Conservation (phyloP, 2,888 invertebrate species). For the Cryptophagus acutangulus region DNA sequence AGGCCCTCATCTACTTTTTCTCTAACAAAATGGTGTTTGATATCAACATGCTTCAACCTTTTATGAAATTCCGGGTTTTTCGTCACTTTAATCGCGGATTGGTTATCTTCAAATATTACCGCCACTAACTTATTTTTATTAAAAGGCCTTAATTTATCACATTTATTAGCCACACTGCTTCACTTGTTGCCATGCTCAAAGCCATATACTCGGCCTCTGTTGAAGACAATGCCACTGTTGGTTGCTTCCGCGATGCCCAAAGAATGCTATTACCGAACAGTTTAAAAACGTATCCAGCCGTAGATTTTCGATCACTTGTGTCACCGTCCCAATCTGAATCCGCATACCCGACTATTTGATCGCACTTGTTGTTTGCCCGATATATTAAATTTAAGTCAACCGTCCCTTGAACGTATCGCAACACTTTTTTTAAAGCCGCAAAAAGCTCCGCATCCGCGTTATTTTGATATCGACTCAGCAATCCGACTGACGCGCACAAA, state of each 20-base stretch:
- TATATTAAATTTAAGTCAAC: background rate
- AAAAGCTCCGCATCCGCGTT: background rate
- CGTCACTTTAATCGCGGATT: constrained; percentile 6
- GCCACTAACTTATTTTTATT: background rate
- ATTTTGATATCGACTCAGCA: constrained; percentile 3
- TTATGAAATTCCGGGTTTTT: constrained; percentile 7
- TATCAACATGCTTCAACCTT: constrained; percentile 1
- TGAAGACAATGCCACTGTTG: constrained; percentile 9
- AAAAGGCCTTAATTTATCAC: constrained; percentile 4
- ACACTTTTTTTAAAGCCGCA: background rate
- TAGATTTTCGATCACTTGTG: background rate
- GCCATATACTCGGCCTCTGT: constrained; percentile 10
- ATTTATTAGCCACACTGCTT: constrained; percentile 7
- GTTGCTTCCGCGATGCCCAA: constrained; percentile 7
- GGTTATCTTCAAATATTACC: constrained; percentile 6
- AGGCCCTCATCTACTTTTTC: background rate
- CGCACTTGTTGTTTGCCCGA: background rate
- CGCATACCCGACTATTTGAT: background rate
- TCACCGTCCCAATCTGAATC: background rate
- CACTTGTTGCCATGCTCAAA: background rate
- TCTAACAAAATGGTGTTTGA: background rate
- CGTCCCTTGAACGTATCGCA: background rate
- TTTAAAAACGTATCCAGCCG: background rate
- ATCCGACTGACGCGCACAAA: background rate
- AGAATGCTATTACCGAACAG: constrained; percentile 4